Evolutionary conservation across 2,888 invertebrate species (phyloP).

Genomic region (Drosophila acutilabella): DNA sequence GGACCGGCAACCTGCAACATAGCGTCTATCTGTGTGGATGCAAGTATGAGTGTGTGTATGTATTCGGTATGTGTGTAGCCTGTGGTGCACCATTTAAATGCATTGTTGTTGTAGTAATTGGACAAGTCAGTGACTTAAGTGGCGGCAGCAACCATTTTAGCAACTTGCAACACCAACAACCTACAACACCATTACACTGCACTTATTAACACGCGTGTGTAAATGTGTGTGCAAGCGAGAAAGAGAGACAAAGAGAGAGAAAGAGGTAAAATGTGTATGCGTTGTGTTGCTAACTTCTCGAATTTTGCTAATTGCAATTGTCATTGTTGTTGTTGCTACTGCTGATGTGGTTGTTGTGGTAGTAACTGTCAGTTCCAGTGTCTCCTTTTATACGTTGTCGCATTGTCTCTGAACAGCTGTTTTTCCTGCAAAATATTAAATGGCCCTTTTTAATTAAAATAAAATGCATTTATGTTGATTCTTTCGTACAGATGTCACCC

Average conservation of each 20-base stretch:
- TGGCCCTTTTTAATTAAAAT: slow-evolving; percentile 68
- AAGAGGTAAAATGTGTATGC: neutral
- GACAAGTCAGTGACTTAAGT: slow-evolving; percentile 78
- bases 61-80: slow-evolving; percentile 39
- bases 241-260: neutral
- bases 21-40: slow-evolving; percentile 3
- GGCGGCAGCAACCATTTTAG: slow-evolving; percentile 60
- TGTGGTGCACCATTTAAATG: slow-evolving; percentile 65
- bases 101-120: slow-evolving; percentile 76
- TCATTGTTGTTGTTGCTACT: slow-evolving; percentile 55
- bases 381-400: slow-evolving; percentile 41
- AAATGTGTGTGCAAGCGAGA: slow-evolving; percentile 20
- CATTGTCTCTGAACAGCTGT: slow-evolving; percentile 35
- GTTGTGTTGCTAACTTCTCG: slow-evolving; percentile 39
- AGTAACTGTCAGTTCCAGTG: slow-evolving; percentile 29
- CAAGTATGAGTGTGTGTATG: slow-evolving; percentile 5
- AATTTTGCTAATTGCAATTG: slow-evolving; percentile 74
- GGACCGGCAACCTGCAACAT: slow-evolving; percentile 40
- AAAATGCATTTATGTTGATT: slow-evolving; percentile 47
- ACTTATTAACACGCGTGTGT: slow-evolving; percentile 46
- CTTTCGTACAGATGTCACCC: slow-evolving; percentile 20
- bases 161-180: slow-evolving; percentile 41
- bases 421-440: slow-evolving; percentile 50
- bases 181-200: slow-evolving; percentile 35
- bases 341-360: slow-evolving; percentile 27